Conservation (phyloP, 2,113 vertebrate genomes). For the Dasyornis broadbenti region DNA sequence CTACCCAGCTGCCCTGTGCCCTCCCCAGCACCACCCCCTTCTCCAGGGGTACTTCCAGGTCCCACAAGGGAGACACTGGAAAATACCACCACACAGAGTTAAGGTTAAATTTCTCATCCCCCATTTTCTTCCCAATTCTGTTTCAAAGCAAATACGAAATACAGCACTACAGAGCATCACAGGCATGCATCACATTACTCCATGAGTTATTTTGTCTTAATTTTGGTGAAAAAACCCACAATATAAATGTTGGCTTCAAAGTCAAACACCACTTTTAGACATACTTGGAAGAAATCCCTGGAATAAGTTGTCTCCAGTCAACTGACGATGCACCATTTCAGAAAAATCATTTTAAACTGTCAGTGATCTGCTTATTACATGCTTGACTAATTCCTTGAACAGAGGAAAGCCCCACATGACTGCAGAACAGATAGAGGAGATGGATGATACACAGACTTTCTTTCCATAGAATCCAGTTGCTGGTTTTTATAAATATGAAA, state of each 20-base stretch:
- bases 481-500: constrained; percentile 21
- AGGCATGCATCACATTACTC: background rate
- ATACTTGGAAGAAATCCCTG: background rate
- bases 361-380: constrained; percentile 9
- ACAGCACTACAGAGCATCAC: background rate
- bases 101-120: background rate
- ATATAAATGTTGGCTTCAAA: background rate
- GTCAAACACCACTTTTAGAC: background rate
- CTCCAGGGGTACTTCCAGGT: background rate
- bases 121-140: background rate
- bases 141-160: background rate
- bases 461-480: background rate
- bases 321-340: background rate
- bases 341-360: constrained; percentile 10
- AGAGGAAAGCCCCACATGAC: constrained; percentile 11
- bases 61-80: background rate
- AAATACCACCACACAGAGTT: background rate
- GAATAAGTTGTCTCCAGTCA: background rate
- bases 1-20: background rate
- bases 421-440: background rate
- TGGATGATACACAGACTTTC: background rate
- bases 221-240: background rate
- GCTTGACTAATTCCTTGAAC: constrained; percentile 15
- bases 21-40: too few relatives aligned
- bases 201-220: background rate